Evolutionary conservation across 2,113 vertebrate genomes (phyloP).

Genomic region (Edolisoma coerulescens): DNA sequence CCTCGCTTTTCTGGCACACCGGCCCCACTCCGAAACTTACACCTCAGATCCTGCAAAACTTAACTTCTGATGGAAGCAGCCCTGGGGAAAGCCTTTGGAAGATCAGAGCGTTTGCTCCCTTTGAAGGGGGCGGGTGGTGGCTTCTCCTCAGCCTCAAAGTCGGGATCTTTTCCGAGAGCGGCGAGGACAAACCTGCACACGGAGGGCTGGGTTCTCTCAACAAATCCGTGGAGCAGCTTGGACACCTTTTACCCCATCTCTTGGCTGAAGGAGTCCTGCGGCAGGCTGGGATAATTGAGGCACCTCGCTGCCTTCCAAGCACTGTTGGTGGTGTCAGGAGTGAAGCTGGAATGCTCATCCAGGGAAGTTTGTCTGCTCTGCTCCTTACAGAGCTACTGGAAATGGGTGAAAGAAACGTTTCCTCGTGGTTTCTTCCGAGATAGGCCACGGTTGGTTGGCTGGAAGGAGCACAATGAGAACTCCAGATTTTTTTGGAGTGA

Average conservation of each 20-base stretch:
- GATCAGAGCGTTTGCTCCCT: background rate
- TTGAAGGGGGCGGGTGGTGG: background rate
- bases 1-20: background rate
- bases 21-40: background rate
- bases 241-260: background rate
- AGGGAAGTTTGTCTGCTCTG: background rate
- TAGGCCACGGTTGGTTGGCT: background rate
- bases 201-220: background rate
- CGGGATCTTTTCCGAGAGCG: background rate
- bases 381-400: background rate
- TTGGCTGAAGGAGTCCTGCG: background rate
- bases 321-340: background rate
- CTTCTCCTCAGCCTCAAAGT: background rate
- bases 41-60: background rate
- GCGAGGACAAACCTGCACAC: background rate
- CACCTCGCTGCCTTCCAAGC: background rate
- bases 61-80: background rate
- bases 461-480: background rate
- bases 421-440: background rate
- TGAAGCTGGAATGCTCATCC: background rate
- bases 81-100: background rate
- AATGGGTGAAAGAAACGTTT: background rate
- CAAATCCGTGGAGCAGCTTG: background rate
- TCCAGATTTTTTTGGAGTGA: background rate
- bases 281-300: background rate